Conservation (phyloP, 2,888 invertebrate genomes). For the Ametastegia equiseti region DNA sequence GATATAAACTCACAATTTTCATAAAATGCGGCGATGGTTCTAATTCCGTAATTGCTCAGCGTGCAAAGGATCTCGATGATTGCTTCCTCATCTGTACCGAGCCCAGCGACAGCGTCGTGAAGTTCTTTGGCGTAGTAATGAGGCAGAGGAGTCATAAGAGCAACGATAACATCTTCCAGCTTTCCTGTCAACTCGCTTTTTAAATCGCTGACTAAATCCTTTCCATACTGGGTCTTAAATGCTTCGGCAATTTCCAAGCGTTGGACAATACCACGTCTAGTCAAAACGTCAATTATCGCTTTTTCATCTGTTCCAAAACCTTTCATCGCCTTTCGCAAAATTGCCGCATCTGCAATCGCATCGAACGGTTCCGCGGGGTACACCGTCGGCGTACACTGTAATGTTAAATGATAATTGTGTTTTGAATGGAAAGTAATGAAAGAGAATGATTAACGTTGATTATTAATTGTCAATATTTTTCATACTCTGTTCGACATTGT, state of each 20-base stretch:
- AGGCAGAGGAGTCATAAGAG: slow-evolving; percentile 92
- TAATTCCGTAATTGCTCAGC: slow-evolving; percentile 92
- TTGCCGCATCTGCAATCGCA: slow-evolving; percentile 89
- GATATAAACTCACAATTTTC: slow-evolving; percentile 83
- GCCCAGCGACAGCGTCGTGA: slow-evolving; percentile 90
- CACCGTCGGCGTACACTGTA: slow-evolving; percentile 91
- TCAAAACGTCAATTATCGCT: slow-evolving; percentile 93
- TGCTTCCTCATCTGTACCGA: slow-evolving; percentile 94
- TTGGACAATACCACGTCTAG: slow-evolving; percentile 92
- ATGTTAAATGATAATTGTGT: neutral
- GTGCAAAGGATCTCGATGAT: slow-evolving; percentile 96
- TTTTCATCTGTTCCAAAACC: slow-evolving; percentile 95
- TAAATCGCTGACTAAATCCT: slow-evolving; percentile 88
- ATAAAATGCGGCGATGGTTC: slow-evolving; percentile 90
- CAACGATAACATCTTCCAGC: slow-evolving; percentile 93
- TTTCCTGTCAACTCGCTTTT: slow-evolving; percentile 94
- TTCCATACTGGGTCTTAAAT: slow-evolving; percentile 94
- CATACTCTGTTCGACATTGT: neutral
- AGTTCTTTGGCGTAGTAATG: slow-evolving; percentile 95
- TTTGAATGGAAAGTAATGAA: neutral
- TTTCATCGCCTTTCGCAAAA: slow-evolving; percentile 94
- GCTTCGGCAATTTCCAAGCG: slow-evolving; percentile 93
- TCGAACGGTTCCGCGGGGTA: slow-evolving; percentile 92
- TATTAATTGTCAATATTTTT: neutral
- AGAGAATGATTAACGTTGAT: neutral